Conservation (phyloP, 2,888 invertebrate genomes). For the Lysandra coridon region DNA sequence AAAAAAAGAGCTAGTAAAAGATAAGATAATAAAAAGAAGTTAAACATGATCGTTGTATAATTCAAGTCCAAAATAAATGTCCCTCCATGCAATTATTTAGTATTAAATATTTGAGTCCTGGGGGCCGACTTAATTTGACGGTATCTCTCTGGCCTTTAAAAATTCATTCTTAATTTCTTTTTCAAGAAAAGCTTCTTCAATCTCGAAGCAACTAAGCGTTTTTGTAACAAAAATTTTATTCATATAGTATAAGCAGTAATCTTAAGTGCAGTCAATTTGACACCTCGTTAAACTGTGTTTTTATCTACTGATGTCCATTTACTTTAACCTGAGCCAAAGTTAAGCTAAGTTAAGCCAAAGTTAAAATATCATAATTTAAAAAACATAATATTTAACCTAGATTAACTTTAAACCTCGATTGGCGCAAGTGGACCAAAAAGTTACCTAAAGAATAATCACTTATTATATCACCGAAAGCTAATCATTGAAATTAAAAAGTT, state of each 20-base stretch:
- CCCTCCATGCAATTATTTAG: constrained; percentile 14
- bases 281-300: background rate
- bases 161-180: constrained; percentile 48
- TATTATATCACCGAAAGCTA: background rate
- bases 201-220: constrained; percentile 6
- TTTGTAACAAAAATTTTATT: background rate
- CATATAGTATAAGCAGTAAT: background rate
- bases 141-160: constrained; percentile 43
- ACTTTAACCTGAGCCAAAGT: too few species aligned
- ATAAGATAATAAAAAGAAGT: background rate
- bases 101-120: constrained; percentile 24
- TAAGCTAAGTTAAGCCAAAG: too few species aligned
- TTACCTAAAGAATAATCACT: too few species aligned
- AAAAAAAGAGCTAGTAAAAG: background rate
- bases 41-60: background rate
- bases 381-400: background rate
- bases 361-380: too few species aligned
- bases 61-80: background rate
- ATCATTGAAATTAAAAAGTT: background rate
- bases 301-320: background rate
- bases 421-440: background rate
- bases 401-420: background rate
- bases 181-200: constrained; percentile 37
- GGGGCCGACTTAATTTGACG: constrained; percentile 42
- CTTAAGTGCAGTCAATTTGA: background rate